Evolutionary conservation across 1,140 invertebrate species (phyloP).

Genomic region (Maconellicoccus hirsutus): DNA sequence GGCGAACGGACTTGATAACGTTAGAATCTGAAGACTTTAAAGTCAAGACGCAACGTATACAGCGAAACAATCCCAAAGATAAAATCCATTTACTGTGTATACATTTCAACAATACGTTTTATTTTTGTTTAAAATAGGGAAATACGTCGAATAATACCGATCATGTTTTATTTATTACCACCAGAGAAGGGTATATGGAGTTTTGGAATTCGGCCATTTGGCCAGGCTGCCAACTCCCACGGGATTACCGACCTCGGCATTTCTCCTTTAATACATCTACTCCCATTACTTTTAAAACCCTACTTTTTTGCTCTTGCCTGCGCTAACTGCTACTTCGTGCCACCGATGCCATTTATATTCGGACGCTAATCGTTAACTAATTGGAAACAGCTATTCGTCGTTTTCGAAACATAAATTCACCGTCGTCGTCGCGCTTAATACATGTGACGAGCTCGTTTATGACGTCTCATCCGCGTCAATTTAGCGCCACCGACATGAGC

Average conservation of each 20-base stretch:
- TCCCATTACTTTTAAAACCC: background rate
- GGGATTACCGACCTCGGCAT: slow-evolving; percentile 8
- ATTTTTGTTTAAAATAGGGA: slow-evolving; percentile 4
- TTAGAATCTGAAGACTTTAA: no score
- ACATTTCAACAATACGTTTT: background rate
- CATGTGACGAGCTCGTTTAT: no score
- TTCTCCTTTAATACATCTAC: background rate
- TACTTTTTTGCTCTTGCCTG: background rate
- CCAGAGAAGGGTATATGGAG: background rate
- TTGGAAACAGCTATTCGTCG: slow-evolving; percentile 12
- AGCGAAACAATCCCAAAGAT: no score
- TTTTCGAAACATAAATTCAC: slow-evolving; percentile 9
- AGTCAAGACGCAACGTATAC: no score
- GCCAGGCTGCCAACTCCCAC: slow-evolving; percentile 16
- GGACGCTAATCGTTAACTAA: slow-evolving; percentile 22
- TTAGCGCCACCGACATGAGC: no score
- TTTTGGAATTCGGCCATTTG: slow-evolving; percentile 22
- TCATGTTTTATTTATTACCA: slow-evolving; percentile 5
- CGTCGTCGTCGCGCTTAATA: background rate
- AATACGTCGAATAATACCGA: slow-evolving; percentile 8
- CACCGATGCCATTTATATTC: slow-evolving; percentile 13
- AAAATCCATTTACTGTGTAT: no score
- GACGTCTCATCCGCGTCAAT: no score
- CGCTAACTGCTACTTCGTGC: background rate
- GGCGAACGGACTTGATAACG: no score